A percentile compares a stretch with the other conserved stretches of the same genome.
These are phyloP conservation scores for Magallana angulata DNA, from an alignment of 1,140 invertebrate genomes.

Conservation along the genomic window DNA sequence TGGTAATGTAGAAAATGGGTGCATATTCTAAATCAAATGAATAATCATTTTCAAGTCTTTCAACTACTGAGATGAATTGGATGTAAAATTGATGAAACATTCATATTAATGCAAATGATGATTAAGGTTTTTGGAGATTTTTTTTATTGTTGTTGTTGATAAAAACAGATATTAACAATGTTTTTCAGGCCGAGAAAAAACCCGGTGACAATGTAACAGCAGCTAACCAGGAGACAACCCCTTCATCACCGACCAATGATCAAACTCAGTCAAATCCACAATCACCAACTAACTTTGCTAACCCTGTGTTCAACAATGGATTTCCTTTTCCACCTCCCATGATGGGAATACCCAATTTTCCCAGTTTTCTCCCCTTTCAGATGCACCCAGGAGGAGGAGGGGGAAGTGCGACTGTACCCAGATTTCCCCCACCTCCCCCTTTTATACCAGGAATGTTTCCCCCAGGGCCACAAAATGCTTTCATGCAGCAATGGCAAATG, in stretches of 20 bases:
- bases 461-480: constrained; percentile 37
- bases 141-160: no score
- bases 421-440: constrained; percentile 59
- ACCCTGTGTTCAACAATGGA: neutral
- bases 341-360: constrained; percentile 13
- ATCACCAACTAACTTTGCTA: constrained; percentile 24
- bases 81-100: no score
- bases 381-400: neutral
- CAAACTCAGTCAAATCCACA: constrained; percentile 11
- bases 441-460: constrained; percentile 55
- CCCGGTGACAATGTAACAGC: neutral
- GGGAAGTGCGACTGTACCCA: constrained; percentile 39
- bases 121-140: no score
- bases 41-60: no score
- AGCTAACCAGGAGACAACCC: neutral
- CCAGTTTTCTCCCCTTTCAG: neutral
- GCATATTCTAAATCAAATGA: no score
- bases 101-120: no score
- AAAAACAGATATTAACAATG: no score
- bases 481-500: constrained; percentile 35
- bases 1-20: no score
- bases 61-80: no score
- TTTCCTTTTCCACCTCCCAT: constrained; percentile 53
- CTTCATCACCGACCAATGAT: neutral
- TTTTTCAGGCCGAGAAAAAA: constrained; percentile 24